These are phyloP conservation scores for Takifugu flavidus DNA, from an alignment of 2,113 vertebrate species.

Conservation along the genomic window DNA sequence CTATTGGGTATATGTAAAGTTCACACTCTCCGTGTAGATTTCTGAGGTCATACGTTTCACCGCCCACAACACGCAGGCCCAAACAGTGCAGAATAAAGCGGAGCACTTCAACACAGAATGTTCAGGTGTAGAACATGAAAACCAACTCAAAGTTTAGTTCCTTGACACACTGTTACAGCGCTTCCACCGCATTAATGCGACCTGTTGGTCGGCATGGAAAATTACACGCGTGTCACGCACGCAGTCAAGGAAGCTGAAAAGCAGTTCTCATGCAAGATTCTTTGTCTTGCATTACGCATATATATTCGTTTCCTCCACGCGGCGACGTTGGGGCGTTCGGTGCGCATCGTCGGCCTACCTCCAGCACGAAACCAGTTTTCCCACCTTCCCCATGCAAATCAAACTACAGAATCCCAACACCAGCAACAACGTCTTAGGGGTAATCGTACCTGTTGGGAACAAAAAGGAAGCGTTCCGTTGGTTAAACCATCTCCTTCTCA, in stretches of 20 bases:
- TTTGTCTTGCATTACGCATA: background rate
- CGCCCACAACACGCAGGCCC: too few relatives aligned
- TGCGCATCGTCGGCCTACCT: slow-evolving; percentile 31
- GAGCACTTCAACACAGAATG: too few relatives aligned
- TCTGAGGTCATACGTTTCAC: too few relatives aligned
- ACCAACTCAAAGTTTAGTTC: slow-evolving; percentile 20
- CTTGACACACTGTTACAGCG: slow-evolving; percentile 5
- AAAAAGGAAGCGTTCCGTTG: slow-evolving; percentile 10
- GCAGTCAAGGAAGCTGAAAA: slow-evolving; percentile 2
- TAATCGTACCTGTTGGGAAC: slow-evolving; percentile 49
- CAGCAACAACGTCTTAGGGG: background rate
- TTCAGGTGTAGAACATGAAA: too few relatives aligned
- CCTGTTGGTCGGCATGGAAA: slow-evolving; percentile 66
- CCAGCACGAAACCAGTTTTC: slow-evolving; percentile 8
- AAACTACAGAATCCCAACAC: background rate
- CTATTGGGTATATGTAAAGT: too few relatives aligned
- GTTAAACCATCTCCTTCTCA: slow-evolving; percentile 52
- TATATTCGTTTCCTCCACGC: background rate
- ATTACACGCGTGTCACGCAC: slow-evolving; percentile 54
- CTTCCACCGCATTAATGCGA: slow-evolving; percentile 48
- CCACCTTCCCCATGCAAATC: background rate
- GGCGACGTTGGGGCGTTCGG: background rate
- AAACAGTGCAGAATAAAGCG: too few relatives aligned
- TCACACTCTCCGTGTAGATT: too few relatives aligned
- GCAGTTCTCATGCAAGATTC: slow-evolving; percentile 9